phyloP scores from a whole-genome alignment of 2,888 invertebrate species.

The Rhagophthalmus giganteus region DNA sequence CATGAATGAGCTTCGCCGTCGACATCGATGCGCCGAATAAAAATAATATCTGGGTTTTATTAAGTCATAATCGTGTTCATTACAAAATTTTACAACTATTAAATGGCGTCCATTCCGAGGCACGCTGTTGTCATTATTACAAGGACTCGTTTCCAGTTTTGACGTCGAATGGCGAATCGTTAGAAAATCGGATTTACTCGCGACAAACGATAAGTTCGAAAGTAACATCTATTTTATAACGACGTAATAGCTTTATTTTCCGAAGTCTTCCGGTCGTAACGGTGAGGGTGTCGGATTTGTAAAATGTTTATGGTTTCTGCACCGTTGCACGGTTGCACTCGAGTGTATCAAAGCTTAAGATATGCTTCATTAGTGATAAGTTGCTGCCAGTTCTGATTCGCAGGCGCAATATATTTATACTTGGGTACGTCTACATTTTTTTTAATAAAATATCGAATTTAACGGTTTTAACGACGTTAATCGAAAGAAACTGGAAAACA shows the following conservation, averaged over 20 bases:
- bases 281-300: slow-evolving; percentile 25
- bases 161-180: too few relatives aligned
- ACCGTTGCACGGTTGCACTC: slow-evolving; percentile 31
- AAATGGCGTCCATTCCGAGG: too few relatives aligned
- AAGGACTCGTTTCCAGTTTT: too few relatives aligned
- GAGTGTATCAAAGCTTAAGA: slow-evolving; percentile 32
- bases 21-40: slow-evolving; percentile 20
- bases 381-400: too few relatives aligned
- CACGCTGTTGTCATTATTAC: too few relatives aligned
- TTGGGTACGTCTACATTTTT: neutral
- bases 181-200: too few relatives aligned
- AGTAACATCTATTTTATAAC: neutral
- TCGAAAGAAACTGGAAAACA: slow-evolving; percentile 1
- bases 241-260: slow-evolving; percentile 17
- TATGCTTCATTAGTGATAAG: slow-evolving; percentile 31
- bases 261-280: slow-evolving; percentile 9
- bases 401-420: slow-evolving; percentile 3
- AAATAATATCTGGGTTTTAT: slow-evolving; percentile 23
- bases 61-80: slow-evolving; percentile 18
- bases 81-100: neutral
- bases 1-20: slow-evolving; percentile 17
- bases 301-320: slow-evolving; percentile 39
- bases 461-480: neutral
- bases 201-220: slow-evolving; percentile 3
- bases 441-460: neutral